A percentile compares a stretch with the other conserved stretches of the same genome.
These are phyloP conservation scores for Halichoerus grypus DNA, from an alignment of 2,113 vertebrate species.

Conservation along the genomic window DNA sequence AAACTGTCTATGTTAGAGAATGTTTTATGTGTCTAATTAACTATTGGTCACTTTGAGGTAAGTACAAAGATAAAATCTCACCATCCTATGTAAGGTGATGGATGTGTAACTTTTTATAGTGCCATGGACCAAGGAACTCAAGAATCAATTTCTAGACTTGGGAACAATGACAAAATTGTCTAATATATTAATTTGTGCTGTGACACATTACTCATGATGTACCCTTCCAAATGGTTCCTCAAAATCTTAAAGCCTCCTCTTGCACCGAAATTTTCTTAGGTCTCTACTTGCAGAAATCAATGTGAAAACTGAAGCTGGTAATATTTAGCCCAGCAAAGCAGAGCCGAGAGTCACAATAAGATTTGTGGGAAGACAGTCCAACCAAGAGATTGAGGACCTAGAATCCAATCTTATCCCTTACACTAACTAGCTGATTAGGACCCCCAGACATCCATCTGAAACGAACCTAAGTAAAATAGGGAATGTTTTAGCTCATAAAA, in stretches of 20 bases:
- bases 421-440: not conserved
- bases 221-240: conserved; percentile 55
- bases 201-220: conserved; percentile 52
- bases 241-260: not conserved
- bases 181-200: conserved; percentile 66
- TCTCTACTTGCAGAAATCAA: conserved; percentile 39
- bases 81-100: conserved; percentile 49
- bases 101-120: conserved; percentile 72
- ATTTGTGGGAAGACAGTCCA: conserved; percentile 9
- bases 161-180: conserved; percentile 65
- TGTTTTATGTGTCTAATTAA: conserved; percentile 78
- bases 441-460: not conserved
- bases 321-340: not conserved
- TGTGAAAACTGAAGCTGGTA: conserved; percentile 1
- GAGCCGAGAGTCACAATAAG: not conserved
- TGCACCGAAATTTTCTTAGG: not conserved
- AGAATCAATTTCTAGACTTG: conserved; percentile 65
- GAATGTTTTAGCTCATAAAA: not conserved
- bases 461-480: not conserved
- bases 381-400: not conserved
- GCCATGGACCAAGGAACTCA: conserved; percentile 49
- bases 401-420: not conserved
- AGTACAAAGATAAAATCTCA: conserved; percentile 73
- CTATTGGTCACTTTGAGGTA: conserved; percentile 77
- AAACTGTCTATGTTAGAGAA: conserved; percentile 70